Evolutionary conservation across 1,140 invertebrate genomes (phyloP), one percentile per base, ranked within the genome.

Genomic region (Drosophila kohkoa): DNA sequence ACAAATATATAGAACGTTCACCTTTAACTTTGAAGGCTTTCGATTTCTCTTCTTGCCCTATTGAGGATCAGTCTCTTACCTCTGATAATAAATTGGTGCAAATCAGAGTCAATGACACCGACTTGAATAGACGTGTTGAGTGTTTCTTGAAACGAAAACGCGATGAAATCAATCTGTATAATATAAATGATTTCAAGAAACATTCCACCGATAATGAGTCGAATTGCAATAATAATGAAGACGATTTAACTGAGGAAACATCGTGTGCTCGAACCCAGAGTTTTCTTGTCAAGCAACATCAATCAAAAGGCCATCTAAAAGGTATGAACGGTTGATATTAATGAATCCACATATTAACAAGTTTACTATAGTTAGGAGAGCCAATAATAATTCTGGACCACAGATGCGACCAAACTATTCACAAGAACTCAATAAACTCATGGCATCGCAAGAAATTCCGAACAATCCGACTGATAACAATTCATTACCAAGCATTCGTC

Each of bases 291-390:
- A 94, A 94, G 76, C 92, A 94, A 58, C 95, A 95, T 79, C 94
- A 95, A 86, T 95, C 94, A 0, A 96, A 95, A 92, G 94, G 95
- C 85, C 95, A 96, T 91, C 93, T 96, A 15, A 95, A 94, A 95
- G 95, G 95, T 96, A 93, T 38, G n/a, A 46, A 57, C 4, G 5
- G 6, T 48, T 4, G 16, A 8, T 10, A 52, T n/a, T 8, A 46
- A 15, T 25, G 6, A 10, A 11, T 32, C 25, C 1, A 46, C 16
- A 13, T 49, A 43, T 52, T 49, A 51, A 69, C 38, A 20, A 52
- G 7, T 70, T 60, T 67, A 60, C 77, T 68, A 59, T 51, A 92
- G 92, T 93, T 20, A 82, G 93, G 93, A 81, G 95, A 94, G 63
- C 93, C 93, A 43, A 95, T 95, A 91, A 93, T 92, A 63, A 91